phyloP scores from a whole-genome alignment of 2,888 invertebrate species.

The Branchinecta sandiegonensis region DNA sequence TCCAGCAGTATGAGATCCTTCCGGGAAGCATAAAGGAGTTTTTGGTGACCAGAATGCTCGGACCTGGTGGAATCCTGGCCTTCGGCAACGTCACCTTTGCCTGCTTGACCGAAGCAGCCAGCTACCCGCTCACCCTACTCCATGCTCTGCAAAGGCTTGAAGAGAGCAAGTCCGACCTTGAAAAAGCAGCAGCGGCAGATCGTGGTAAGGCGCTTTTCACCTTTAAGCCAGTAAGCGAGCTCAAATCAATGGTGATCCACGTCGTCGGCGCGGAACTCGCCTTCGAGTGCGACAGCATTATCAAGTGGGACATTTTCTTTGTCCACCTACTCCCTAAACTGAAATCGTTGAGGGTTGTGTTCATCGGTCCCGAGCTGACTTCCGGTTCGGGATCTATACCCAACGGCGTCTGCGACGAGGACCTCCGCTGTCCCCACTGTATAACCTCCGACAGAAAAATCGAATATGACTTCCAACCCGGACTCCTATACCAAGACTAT shows the following conservation, averaged over 20 bases:
- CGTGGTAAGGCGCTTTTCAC: neutral
- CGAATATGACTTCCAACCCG: slow-evolving; percentile 26
- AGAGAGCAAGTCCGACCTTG: slow-evolving; percentile 13
- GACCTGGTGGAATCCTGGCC: slow-evolving; percentile 11
- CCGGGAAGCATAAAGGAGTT: slow-evolving; percentile 25
- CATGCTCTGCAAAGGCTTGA: slow-evolving; percentile 32
- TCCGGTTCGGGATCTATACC: slow-evolving; percentile 18
- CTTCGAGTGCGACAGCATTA: slow-evolving; percentile 41
- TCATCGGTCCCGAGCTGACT: slow-evolving; percentile 48
- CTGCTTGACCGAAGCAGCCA: slow-evolving; percentile 46
- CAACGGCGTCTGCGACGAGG: slow-evolving; percentile 20
- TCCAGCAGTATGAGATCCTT: slow-evolving; percentile 27
- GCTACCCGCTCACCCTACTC: slow-evolving; percentile 48
- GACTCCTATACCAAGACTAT: slow-evolving; percentile 41
- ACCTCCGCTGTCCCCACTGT: slow-evolving; percentile 25
- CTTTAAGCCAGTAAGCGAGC: neutral
- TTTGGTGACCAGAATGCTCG: slow-evolving; percentile 22
- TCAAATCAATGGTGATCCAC: slow-evolving; percentile 36
- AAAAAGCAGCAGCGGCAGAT: too few species aligned
- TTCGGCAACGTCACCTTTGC: slow-evolving; percentile 20
- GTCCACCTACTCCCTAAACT: slow-evolving; percentile 47
- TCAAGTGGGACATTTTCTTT: slow-evolving; percentile 48
- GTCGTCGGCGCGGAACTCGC: slow-evolving; percentile 49
- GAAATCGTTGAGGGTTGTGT: slow-evolving; percentile 43
- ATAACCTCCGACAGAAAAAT: slow-evolving; percentile 24